phyloP scores from a whole-genome alignment of 2,797 vertebrate species.

The Tiaroga cobitis region DNA sequence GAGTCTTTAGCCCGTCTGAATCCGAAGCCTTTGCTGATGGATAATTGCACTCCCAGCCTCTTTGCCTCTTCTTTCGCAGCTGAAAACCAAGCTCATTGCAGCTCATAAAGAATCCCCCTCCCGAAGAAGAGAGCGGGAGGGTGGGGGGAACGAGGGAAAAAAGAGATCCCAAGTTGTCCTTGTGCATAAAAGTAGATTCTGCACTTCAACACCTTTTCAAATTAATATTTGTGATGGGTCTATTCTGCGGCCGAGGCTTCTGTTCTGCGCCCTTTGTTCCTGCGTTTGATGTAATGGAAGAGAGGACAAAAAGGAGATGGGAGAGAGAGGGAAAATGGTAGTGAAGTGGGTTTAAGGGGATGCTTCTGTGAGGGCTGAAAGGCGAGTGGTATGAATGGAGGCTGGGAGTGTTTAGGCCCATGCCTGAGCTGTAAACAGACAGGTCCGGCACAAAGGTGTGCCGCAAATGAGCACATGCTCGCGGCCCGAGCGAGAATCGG shows the following conservation, averaged over 20 bases:
- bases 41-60: conserved; percentile 98
- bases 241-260: conserved; percentile 99
- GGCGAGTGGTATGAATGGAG: conserved; percentile 96
- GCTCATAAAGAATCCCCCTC: conserved; percentile 89
- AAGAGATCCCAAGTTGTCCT: conserved; percentile 99
- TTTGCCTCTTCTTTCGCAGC: conserved; percentile 91
- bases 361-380: conserved; percentile 99
- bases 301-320: conserved; percentile 99
- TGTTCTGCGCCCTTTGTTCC: conserved; percentile 99
- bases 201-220: conserved; percentile 99
- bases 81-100: conserved; percentile 99
- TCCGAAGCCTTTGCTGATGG: conserved; percentile 97
- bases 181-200: conserved; percentile 99
- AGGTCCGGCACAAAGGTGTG: conserved; percentile 99
- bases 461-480: conserved; percentile 91
- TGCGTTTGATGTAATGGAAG: conserved; percentile 99
- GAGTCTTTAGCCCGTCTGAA: conserved; percentile 94
- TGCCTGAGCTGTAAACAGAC: conserved; percentile 99
- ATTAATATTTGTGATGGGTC: conserved; percentile 99
- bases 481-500: conserved; percentile 54
- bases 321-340: conserved; percentile 99
- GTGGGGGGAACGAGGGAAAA: conserved; percentile 59
- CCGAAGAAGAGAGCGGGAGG: conserved; percentile 59
- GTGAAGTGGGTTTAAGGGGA: conserved; percentile 99
- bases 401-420: conserved; percentile 94